Base-by-base conservation (phyloP, 1,140 invertebrate species). In the Hycleus phaleratus region DNA sequence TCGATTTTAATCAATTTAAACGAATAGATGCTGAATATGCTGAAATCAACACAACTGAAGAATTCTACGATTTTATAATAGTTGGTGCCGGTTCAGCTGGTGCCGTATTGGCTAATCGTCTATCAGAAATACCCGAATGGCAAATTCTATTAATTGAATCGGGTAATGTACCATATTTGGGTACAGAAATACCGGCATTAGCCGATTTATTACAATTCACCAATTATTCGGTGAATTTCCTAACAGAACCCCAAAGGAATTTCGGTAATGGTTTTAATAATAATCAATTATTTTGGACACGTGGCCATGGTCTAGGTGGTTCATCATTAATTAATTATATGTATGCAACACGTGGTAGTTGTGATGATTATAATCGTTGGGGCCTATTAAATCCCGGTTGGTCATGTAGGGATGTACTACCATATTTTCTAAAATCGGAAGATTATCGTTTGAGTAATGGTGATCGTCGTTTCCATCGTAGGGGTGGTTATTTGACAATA, bases 251-350 rank as follows among this genome's bases (percentile, higher is more conserved):
- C 0, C 84, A 90, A 61, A 59, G 74, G 5, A 80, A 79, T 59
- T 82, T 84, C 6, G 87, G 85, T 52, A 75, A 81, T 42, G 78
- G 78, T 43, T 78, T 82, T 74, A 63, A 70, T 18, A 73, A 75
- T 11, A 69, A 74, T 32, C 70, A 73, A 24, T 85, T 82, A 62
- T 78, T 74, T 40, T 79, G 82, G 77, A 82, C 83, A 0, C 70
- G 81, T 45, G 84, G 84, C 2, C 81, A 77, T 62, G 81, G 78
- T 0, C 67, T 88, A 2, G 90, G 90, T 1, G 90, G 90, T 1
- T 81, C 83, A 1, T 87, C 85, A n/a, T 82, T 87, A 2, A 81
- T 94, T 24, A 93, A 95, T 69, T 90, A 85, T 51, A 92, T 95
- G 90, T 85, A 92, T 10, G 92, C 93, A 70, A 86, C 90, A 1